Percentiles rank a stretch among this genome's conserved stretches.
phyloP scores from a whole-genome alignment of 2,888 invertebrate species.

The Trachelus troglodyta region DNA sequence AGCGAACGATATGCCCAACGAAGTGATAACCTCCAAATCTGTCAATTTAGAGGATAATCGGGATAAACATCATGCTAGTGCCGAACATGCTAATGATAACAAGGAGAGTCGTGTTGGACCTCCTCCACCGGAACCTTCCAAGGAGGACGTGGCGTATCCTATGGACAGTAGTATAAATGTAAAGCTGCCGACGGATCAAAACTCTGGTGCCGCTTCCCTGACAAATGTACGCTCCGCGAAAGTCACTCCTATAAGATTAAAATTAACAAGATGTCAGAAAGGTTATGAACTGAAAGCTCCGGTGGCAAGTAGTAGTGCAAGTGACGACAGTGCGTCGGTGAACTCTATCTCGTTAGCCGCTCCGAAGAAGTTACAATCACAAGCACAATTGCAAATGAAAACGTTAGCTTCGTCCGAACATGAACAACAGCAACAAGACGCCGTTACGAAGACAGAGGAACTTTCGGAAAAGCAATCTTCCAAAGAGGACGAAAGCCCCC shows the following conservation, averaged over 20 bases:
- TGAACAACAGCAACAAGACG: conserved; percentile 55
- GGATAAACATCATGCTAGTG: background rate
- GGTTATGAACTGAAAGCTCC: conserved; percentile 72
- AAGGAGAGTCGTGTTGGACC: conserved; percentile 46
- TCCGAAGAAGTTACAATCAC: conserved; percentile 4
- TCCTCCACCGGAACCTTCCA: conserved; percentile 26
- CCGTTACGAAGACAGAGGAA: conserved; percentile 69
- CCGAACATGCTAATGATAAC: conserved; percentile 16
- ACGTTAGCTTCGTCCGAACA: background rate
- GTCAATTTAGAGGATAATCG: background rate
- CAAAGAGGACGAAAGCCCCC: conserved; percentile 35
- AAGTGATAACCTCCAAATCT: background rate
- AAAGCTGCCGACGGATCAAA: conserved; percentile 63
- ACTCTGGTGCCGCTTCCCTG: conserved; percentile 62
- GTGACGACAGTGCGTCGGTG: conserved; percentile 27
- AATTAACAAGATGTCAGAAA: conserved; percentile 83
- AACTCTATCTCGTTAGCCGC: conserved; percentile 24
- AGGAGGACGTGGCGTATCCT: conserved; percentile 18
- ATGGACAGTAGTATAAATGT: conserved; percentile 18
- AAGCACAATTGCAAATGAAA: background rate
- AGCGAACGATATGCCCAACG: conserved; percentile 8
- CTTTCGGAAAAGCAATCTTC: conserved; percentile 45
- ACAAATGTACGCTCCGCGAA: conserved; percentile 75
- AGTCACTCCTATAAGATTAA: conserved; percentile 84
- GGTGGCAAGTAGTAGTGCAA: conserved; percentile 38